phyloP scores from a whole-genome alignment of 2,113 vertebrate species.

The Sigmodon hispidus region DNA sequence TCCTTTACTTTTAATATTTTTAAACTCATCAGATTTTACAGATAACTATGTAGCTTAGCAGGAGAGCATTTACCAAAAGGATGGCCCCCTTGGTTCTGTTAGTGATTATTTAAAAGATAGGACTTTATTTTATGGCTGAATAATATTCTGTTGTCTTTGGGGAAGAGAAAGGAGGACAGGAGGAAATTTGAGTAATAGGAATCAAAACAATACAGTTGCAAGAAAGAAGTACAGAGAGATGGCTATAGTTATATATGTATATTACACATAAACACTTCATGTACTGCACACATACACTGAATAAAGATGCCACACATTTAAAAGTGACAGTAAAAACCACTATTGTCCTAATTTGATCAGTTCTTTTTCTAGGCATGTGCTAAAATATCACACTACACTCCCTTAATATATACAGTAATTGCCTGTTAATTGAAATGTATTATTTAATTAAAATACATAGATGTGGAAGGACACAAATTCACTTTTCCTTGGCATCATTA shows the following conservation, averaged over 20 bases:
- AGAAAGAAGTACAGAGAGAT: neutral
- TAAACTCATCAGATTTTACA: neutral
- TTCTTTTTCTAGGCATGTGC: neutral
- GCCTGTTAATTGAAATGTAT: neutral
- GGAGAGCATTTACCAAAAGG: neutral
- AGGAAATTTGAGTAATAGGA: neutral
- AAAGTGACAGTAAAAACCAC: neutral
- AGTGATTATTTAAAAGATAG: neutral
- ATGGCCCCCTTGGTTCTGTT: neutral
- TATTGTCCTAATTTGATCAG: neutral
- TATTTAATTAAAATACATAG: neutral
- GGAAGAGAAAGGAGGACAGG: neutral
- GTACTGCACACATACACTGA: neutral
- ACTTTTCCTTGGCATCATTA: neutral
- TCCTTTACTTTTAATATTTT: neutral
- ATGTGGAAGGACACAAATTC: neutral
- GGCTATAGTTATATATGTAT: neutral
- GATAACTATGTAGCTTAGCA: neutral
- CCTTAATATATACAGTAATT: neutral
- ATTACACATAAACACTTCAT: too few species aligned
- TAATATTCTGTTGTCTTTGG: neutral
- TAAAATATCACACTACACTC: neutral
- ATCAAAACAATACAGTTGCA: neutral
- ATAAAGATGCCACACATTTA: neutral
- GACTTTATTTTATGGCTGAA: neutral